Evolutionary conservation across 2,113 vertebrate genomes (phyloP).

Genomic region (Eolophus roseicapilla): DNA sequence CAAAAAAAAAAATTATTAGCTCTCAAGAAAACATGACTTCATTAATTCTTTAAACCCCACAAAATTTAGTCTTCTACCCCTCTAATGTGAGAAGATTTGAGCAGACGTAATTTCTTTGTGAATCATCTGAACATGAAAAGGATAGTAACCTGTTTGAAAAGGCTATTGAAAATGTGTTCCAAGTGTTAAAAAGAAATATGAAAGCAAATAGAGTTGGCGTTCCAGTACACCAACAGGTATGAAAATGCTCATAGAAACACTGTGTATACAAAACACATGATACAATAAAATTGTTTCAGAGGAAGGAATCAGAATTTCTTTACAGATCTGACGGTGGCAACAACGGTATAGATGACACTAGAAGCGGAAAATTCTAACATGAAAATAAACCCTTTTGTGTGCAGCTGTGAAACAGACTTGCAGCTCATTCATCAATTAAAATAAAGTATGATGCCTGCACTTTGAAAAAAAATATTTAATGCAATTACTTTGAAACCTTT

Average conservation of each 20-base stretch:
- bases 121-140: not conserved
- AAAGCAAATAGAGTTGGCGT: not conserved
- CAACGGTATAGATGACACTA: not conserved
- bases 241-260: not conserved
- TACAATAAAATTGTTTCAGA: not conserved
- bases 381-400: not conserved
- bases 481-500: not conserved
- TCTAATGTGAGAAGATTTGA: not conserved
- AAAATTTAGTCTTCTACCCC: not conserved
- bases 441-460: not conserved
- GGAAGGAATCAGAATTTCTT: not conserved
- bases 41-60: not conserved
- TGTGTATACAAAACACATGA: not conserved
- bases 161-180: not conserved
- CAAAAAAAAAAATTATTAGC: not conserved
- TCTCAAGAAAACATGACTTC: not conserved
- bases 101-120: not conserved
- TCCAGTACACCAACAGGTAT: not conserved
- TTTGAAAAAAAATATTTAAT: not conserved
- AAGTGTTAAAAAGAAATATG: not conserved
- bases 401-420: not conserved
- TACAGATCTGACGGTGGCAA: not conserved
- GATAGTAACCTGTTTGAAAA: not conserved
- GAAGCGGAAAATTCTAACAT: not conserved
- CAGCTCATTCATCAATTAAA: not conserved